Evolutionary conservation across 53 echinoderm and acorn worm genomes (phyloP), one percentile per base, ranked within the genome.

Genomic region (Astropecten irregularis): DNA sequence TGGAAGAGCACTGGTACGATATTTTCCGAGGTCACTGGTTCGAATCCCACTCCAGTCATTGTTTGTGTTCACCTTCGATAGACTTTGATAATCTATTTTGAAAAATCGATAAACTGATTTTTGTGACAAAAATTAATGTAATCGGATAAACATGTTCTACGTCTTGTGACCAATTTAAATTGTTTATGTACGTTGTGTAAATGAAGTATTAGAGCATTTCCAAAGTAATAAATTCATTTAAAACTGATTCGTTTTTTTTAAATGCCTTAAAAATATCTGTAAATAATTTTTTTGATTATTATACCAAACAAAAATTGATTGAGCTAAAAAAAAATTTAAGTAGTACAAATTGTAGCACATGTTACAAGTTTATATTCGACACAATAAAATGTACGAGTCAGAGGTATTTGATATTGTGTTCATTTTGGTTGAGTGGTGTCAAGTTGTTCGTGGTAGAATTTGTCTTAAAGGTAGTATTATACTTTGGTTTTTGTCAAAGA

Each of bases 301-400:
- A 57, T 34, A 42, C 22, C n/a, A 3, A 25, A 54, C 25, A n/a
- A 57, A 40, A 18, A 22, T 37, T 14, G 21, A 22, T 37, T 14
- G 21, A 74, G 39, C 35, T 25, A 54, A 55, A 54, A 47, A n/a
- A n/a, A n/a, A n/a, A n/a, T n/a, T n/a, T n/a, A n/a, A 3, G 79
- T 79, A 79, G 79, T 61, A 44, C 6, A 27, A 61, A 44, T 79
- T 77, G 61, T 79, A 79, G 79, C 62, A 61, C 79, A 76, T 23
- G 79, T 79, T 60, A 47, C 79, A 62, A 79, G 42, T 46, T 79
- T 79, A 79, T 79, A 79, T 48, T 26, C 30, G 44, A 79, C 59
- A 76, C 39, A 74, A 49, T 76, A 61, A 79, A 79, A 79, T 62
- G 47, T 79, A 76, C 28, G 40, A 76, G 35, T 76, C 40, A 58